A percentile compares a stretch with the other conserved stretches of the same genome.
These are phyloP conservation scores for Ovibos moschatus DNA, from an alignment of 2,113 vertebrate genomes.

Conservation along the genomic window DNA sequence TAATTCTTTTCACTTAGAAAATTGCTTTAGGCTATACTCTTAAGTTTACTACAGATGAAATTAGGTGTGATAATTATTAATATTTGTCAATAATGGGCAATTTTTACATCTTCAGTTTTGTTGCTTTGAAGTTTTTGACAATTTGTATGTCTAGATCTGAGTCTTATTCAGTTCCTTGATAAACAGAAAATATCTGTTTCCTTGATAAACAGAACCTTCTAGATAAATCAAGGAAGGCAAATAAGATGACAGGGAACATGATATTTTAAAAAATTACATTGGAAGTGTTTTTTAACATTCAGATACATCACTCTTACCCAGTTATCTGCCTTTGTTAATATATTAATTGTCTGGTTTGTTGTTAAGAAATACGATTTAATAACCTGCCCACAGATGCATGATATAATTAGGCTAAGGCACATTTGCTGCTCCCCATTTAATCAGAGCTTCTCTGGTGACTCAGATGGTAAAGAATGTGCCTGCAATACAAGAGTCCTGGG, in stretches of 20 bases:
- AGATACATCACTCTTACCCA: not conserved
- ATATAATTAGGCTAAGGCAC: conserved; percentile 2
- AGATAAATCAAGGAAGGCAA: not conserved
- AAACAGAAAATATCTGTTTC: not conserved
- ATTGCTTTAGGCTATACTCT: not conserved
- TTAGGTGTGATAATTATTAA: conserved; percentile 48
- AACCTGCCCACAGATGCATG: not conserved
- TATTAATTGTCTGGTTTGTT: conserved; percentile 21
- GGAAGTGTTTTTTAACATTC: not conserved
- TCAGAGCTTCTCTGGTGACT: not conserved
- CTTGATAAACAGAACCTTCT: conserved; percentile 16
- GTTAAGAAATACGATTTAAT: conserved; percentile 34
- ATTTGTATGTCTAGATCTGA: conserved; percentile 2
- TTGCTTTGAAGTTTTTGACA: conserved; percentile 15
- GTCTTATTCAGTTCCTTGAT: not conserved
- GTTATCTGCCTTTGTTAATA: not conserved
- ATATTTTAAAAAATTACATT: conserved; percentile 26
- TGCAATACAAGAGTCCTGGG: not conserved
- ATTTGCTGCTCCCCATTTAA: not conserved
- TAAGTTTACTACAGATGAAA: not conserved
- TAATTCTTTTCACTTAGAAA: conserved; percentile 30
- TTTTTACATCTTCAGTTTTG: conserved; percentile 28
- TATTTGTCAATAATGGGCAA: conserved; percentile 25
- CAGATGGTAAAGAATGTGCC: not conserved
- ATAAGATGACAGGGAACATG: not conserved